Evolutionary conservation across 2,113 vertebrate species (phyloP).

Genomic region (Epinephelus lanceolatus): DNA sequence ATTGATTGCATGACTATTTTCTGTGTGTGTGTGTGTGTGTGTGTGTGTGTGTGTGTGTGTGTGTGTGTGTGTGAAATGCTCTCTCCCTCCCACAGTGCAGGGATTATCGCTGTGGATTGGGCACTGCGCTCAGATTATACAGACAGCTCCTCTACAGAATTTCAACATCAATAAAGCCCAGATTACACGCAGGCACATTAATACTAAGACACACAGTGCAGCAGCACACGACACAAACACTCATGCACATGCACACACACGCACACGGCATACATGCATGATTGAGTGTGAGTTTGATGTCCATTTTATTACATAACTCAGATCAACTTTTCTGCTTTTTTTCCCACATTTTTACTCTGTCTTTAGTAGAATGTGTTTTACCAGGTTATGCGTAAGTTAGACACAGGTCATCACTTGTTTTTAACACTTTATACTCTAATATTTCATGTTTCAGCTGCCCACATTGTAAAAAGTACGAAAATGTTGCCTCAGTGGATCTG

Average conservation of each 20-base stretch:
- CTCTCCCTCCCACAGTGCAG: slow-evolving; percentile 11
- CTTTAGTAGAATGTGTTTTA: not conserved
- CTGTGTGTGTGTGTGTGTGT: not conserved
- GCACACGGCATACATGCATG: not conserved
- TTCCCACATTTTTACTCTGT: not conserved
- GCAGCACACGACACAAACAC: slow-evolving; percentile 18
- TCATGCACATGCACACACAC: not conserved
- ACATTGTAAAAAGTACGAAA: not conserved
- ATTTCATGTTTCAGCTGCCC: not conserved
- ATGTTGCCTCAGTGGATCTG: not conserved
- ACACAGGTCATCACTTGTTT: not conserved
- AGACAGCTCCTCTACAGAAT: slow-evolving; percentile 47
- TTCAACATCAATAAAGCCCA: slow-evolving; percentile 59
- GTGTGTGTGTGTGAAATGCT: not conserved
- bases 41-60: slow-evolving; percentile 1
- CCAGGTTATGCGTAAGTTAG: not conserved
- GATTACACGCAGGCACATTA: slow-evolving; percentile 66
- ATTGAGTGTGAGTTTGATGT: slow-evolving; percentile 12
- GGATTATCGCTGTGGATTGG: slow-evolving; percentile 64
- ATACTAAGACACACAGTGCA: slow-evolving; percentile 38
- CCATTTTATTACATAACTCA: slow-evolving; percentile 30
- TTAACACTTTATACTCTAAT: not conserved
- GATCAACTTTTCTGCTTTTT: slow-evolving; percentile 21
- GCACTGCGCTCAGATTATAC: slow-evolving; percentile 69
- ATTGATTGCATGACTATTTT: slow-evolving; percentile 4